phyloP scores from a whole-genome alignment of 92 coral and sea anemone species.

The Galaxea fascicularis region DNA sequence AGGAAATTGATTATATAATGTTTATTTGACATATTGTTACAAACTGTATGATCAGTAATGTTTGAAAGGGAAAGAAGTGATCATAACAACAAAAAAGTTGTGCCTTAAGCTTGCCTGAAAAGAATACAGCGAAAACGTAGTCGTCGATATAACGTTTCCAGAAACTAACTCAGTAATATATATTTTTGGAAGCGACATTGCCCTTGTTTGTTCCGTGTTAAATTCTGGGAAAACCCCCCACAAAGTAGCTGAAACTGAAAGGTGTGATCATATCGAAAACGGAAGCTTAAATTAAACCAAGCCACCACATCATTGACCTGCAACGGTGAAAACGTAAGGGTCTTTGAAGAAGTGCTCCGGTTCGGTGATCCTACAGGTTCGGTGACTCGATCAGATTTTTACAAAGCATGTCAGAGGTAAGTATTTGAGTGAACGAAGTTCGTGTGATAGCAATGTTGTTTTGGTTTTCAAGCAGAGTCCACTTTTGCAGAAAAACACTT shows the following conservation, averaged over 20 bases:
- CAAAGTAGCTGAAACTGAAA: slow-evolving; percentile 10
- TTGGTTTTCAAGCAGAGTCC: slow-evolving; percentile 18
- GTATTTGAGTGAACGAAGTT: slow-evolving; percentile 26
- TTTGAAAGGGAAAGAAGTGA: slow-evolving; percentile 1
- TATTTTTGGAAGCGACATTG: slow-evolving; percentile 16
- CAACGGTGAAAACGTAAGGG: neutral
- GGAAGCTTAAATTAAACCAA: neutral
- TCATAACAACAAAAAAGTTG: no score
- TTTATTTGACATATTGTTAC: neutral
- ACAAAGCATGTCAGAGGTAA: slow-evolving; percentile 29
- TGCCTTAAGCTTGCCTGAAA: neutral
- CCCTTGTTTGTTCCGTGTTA: slow-evolving; percentile 12
- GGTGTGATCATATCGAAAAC: slow-evolving; percentile 15
- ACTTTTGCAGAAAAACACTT: slow-evolving; percentile 2
- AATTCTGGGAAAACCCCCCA: slow-evolving; percentile 26
- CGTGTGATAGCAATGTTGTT: slow-evolving; percentile 18
- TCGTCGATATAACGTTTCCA: neutral
- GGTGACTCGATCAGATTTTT: slow-evolving; percentile 1
- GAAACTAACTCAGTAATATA: no score
- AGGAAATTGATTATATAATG: slow-evolving; percentile 7
- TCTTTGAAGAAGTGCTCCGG: neutral
- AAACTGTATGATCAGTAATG: no score
- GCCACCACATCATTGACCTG: neutral
- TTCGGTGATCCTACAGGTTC: neutral
- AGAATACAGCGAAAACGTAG: neutral